Percentiles rank a stretch among this genome's conserved stretches.
Conservation (phyloP, 2,888 invertebrate genomes). For the Syrista parreyssii region DNA sequence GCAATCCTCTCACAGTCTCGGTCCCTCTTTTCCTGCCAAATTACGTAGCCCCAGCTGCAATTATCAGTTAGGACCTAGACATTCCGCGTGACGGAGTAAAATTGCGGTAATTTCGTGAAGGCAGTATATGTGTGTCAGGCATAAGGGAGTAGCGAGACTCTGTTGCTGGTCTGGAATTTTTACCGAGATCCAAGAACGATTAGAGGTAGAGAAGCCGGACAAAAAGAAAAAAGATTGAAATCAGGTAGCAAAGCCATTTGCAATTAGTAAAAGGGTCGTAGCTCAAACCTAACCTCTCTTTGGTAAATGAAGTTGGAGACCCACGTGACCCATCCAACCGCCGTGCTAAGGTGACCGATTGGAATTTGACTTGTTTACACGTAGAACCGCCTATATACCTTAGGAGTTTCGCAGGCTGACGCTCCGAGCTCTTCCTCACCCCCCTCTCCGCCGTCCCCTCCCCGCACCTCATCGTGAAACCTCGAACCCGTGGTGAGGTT, state of each 20-base stretch:
- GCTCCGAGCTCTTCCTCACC: background rate
- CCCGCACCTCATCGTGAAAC: background rate
- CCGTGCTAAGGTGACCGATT: background rate
- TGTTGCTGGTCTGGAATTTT: background rate
- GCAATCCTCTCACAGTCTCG: background rate
- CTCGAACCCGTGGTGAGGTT: slow-evolving; percentile 14
- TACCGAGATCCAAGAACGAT: background rate
- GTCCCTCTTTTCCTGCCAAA: background rate
- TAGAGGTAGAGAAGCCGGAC: background rate
- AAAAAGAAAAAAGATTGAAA: background rate
- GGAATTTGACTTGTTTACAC: background rate
- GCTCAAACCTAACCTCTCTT: background rate
- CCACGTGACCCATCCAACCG: background rate
- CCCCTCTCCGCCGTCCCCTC: no score
- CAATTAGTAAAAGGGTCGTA: background rate
- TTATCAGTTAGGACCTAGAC: background rate
- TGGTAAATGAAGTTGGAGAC: background rate
- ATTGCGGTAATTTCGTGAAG: background rate
- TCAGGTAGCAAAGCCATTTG: background rate
- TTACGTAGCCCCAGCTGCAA: background rate
- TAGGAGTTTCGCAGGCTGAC: background rate
- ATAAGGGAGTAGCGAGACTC: background rate
- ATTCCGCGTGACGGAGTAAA: background rate
- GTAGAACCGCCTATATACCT: background rate
- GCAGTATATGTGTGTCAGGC: background rate